Base-by-base conservation (phyloP, 2,888 invertebrate genomes). In the Anorthoa munda region DNA sequence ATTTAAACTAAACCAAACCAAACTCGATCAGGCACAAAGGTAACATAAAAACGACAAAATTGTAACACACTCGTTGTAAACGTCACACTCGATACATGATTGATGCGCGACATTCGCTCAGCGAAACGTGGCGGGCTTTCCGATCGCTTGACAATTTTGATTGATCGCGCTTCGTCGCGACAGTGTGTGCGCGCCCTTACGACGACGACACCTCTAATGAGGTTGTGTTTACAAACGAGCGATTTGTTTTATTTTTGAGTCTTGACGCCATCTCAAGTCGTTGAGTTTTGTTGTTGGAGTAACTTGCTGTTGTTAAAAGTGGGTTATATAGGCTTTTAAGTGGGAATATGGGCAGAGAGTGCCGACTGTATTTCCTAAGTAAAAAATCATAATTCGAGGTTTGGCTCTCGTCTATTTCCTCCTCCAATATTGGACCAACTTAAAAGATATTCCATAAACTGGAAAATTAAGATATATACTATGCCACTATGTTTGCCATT, bases 101-200 rank as follows among this genome's bases (percentile, higher is more conserved):
- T 95, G 95, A 95, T 95, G 94, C 81, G 77, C 87, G 91, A 90
- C 92, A 92, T 89, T 90, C 91, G 91, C 90, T 89, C 91, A 86
- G 89, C 90, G 89, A 90, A 91, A 92, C 93, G 91, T 91, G 92
- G 90, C 90, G 91, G 90, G 92, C 93, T 94, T 94, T 93, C 93
- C 94, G 91, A 95, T 94, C 94, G 94, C 91, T 93, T 95, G 96
- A 96, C 95, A 95, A 94, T 95, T 95, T 94, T 95, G 96, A 96
- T 96, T 94, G 96, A 96, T 96, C 93, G 90, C 86, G 74, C 64
- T 75, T 75, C 79, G 76, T 58, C 39, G 75, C 80, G 88, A 69
- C 85, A 84, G 86, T 87, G 87, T 86, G 79, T 60, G 75, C 78
- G 70, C 85, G 77, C 87, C 86, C 87, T 86, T 83, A 86, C 68